Conservation (phyloP, 2,113 vertebrate genomes). For the Solenodon paradoxus region DNA sequence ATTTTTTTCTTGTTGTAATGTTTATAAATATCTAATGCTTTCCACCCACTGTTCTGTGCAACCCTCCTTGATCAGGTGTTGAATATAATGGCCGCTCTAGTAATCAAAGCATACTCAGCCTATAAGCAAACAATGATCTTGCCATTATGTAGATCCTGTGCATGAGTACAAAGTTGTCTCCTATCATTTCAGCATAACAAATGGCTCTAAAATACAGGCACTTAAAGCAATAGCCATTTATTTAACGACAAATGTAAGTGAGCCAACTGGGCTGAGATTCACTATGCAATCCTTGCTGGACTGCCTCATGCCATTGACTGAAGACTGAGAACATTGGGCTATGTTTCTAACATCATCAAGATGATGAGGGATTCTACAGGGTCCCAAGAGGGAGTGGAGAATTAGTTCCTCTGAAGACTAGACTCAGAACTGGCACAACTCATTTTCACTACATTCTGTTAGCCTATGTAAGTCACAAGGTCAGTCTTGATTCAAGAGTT, state of each 20-base stretch:
- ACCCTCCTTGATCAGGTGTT: not conserved
- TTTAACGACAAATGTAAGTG: not conserved
- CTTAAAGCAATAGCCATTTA: not conserved
- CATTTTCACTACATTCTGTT: not conserved
- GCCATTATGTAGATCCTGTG: not conserved
- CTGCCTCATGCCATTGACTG: not conserved
- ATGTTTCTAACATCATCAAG: not conserved
- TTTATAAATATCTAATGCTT: not conserved
- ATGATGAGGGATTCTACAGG: not conserved
- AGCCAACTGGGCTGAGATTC: not conserved
- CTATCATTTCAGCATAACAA: conserved; percentile 13
- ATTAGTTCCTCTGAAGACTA: not conserved
- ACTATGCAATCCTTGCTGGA: not conserved
- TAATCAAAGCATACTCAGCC: not conserved
- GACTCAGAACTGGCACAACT: not conserved
- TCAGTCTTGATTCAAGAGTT: not conserved
- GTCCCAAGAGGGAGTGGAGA: not conserved
- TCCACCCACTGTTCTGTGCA: not conserved
- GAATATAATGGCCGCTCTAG: not conserved
- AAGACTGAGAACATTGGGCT: not conserved
- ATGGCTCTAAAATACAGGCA: not conserved
- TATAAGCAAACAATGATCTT: not conserved
- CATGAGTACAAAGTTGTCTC: not conserved
- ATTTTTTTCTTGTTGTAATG: not conserved
- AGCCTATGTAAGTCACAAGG: not conserved